Evolutionary conservation across 2,888 invertebrate species (phyloP).

Genomic region (Phortica okadai): DNA sequence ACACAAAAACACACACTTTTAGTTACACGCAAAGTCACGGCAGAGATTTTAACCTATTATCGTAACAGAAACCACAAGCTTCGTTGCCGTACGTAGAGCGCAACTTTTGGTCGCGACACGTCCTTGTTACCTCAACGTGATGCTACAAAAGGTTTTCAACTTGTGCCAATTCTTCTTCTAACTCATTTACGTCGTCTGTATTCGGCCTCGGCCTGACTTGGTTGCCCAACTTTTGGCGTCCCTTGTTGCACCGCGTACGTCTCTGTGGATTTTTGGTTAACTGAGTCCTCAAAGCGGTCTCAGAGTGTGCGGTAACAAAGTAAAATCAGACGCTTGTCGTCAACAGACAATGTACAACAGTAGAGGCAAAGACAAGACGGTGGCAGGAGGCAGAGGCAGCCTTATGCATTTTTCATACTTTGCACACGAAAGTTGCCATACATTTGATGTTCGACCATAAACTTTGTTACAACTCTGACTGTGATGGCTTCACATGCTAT

Average conservation of each 20-base stretch:
- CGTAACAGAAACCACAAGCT: constrained; percentile 27
- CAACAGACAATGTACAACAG: constrained; percentile 40
- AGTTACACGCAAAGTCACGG: constrained; percentile 15
- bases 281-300: constrained; percentile 58
- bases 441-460: constrained; percentile 64
- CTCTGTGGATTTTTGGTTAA: constrained; percentile 57
- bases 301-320: constrained; percentile 35
- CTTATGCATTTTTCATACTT: constrained; percentile 48
- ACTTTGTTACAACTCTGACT: constrained; percentile 48
- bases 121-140: constrained; percentile 55
- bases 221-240: constrained; percentile 38
- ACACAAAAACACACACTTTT: not conserved
- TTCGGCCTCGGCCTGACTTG: constrained; percentile 21
- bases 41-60: constrained; percentile 9
- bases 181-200: constrained; percentile 45
- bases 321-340: constrained; percentile 54
- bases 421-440: constrained; percentile 56
- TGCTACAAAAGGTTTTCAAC: constrained; percentile 59
- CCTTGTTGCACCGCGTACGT: constrained; percentile 34
- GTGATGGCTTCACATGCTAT: not conserved
- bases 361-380: not conserved
- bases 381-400: not conserved
- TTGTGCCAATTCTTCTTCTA: constrained; percentile 48
- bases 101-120: constrained; percentile 62
- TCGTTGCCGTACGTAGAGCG: constrained; percentile 38